These are phyloP conservation scores for Watersipora subatra DNA, from an alignment of 1,140 invertebrate genomes.

Conservation along the genomic window DNA sequence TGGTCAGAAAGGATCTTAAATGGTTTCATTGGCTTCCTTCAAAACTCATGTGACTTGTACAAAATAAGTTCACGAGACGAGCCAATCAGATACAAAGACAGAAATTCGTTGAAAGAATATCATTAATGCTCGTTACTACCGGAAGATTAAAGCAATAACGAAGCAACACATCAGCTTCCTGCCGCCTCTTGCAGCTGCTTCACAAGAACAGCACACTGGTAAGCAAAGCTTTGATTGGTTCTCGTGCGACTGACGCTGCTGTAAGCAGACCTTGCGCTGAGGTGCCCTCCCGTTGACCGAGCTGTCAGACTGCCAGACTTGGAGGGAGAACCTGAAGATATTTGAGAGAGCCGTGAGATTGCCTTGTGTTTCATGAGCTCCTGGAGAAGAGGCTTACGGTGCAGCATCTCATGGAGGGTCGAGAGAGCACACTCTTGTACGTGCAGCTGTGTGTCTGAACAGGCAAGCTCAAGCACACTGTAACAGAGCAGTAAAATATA, in stretches of 20 bases:
- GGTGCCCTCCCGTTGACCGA: not conserved
- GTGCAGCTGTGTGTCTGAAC: slow-evolving; percentile 23
- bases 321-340: not conserved
- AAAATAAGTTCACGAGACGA: no score
- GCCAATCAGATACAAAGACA: no score
- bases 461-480: slow-evolving; percentile 29
- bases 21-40: no score
- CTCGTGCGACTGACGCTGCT: not conserved
- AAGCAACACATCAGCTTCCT: not conserved
- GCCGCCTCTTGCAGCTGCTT: not conserved
- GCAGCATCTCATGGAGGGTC: slow-evolving; percentile 22
- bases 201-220: not conserved
- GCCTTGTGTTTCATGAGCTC: slow-evolving; percentile 5
- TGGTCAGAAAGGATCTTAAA: no score
- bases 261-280: not conserved
- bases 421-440: slow-evolving; percentile 29
- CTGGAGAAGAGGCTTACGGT: slow-evolving; percentile 21
- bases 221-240: not conserved
- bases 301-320: not conserved
- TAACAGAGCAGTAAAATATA: slow-evolving; percentile 6
- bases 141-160: no score
- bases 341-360: not conserved
- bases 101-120: no score
- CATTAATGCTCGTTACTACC: no score
- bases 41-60: no score